Evolutionary conservation across 23 tunicate genomes (phyloP).

Genomic region (Clavelina lepadiformis): DNA sequence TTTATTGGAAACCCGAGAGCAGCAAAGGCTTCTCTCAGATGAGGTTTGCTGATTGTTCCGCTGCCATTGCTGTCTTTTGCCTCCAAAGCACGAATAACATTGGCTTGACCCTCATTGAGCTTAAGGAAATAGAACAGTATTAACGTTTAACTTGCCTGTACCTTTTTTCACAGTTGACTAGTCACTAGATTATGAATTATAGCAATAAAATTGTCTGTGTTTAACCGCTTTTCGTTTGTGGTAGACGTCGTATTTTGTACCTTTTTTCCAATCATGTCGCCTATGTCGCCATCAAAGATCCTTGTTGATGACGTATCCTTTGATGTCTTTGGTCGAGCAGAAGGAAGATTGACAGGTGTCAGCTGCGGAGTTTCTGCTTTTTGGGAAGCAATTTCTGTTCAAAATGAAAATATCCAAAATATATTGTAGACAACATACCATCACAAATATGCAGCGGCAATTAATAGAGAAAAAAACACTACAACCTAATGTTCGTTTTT

Average conservation of each 20-base stretch:
- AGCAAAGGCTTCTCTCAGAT: constrained; percentile 36
- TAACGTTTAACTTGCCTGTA: not conserved
- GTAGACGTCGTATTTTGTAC: no score
- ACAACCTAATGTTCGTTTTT: no score
- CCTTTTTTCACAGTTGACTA: no score
- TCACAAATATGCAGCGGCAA: no score
- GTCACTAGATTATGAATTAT: not conserved
- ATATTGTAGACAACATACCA: no score
- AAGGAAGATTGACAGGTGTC: not conserved
- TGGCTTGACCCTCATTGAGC: constrained; percentile 73
- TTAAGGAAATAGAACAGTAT: not conserved
- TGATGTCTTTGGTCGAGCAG: constrained; percentile 54
- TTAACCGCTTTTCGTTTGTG: not conserved
- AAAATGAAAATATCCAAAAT: no score
- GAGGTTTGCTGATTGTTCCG: constrained; percentile 62
- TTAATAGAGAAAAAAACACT: no score
- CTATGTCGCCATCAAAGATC: constrained; percentile 58
- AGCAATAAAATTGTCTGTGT: not conserved
- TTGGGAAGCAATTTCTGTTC: no score
- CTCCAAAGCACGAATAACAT: constrained; percentile 43
- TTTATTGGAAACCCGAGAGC: constrained; percentile 43
- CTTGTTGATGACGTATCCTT: constrained; percentile 17
- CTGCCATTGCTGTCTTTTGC: constrained; percentile 27
- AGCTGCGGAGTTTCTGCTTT: not conserved
- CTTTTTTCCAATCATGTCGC: constrained; percentile 45